A percentile compares a stretch with the other conserved stretches of the same genome.
These are phyloP conservation scores for Cataglyphis rosenhaueri DNA, from an alignment of 2,888 invertebrate genomes.

Conservation along the genomic window DNA sequence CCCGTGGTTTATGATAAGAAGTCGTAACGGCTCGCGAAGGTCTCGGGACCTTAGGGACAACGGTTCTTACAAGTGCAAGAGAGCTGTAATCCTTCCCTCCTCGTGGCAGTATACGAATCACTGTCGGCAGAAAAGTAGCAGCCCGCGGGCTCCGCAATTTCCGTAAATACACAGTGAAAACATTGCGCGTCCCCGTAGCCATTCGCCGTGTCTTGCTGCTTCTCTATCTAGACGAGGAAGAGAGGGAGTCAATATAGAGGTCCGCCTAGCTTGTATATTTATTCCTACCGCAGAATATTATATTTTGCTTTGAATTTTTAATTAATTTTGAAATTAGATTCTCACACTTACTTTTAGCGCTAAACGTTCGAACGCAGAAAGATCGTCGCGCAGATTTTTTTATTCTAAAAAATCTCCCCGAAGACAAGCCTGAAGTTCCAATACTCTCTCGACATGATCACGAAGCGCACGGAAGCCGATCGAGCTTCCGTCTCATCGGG, in stretches of 20 bases:
- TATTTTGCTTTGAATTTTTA: neutral
- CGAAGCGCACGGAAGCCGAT: constrained; percentile 67
- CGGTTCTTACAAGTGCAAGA: constrained; percentile 78
- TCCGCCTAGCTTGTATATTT: constrained; percentile 12
- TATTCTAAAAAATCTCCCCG: constrained; percentile 7
- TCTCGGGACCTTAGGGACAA: constrained; percentile 78
- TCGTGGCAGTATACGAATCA: constrained; percentile 79
- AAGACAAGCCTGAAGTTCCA: neutral
- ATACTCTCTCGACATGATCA: constrained; percentile 43
- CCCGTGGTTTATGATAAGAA: constrained; percentile 61
- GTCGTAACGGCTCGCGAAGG: constrained; percentile 62
- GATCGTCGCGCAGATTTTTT: neutral
- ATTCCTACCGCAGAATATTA: neutral
- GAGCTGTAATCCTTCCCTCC: constrained; percentile 79
- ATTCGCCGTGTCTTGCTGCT: constrained; percentile 42
- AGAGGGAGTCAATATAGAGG: constrained; percentile 48
- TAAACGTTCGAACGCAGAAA: neutral
- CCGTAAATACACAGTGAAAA: constrained; percentile 84
- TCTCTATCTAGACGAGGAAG: constrained; percentile 44
- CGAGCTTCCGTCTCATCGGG: constrained; percentile 70
- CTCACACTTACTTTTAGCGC: neutral
- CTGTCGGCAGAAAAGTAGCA: constrained; percentile 80
- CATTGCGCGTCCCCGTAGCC: constrained; percentile 64
- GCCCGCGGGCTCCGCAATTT: constrained; percentile 83
- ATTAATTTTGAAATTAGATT: neutral